phyloP scores from a whole-genome alignment of 2,888 invertebrate species.

The Polyommatus iphigenia region DNA sequence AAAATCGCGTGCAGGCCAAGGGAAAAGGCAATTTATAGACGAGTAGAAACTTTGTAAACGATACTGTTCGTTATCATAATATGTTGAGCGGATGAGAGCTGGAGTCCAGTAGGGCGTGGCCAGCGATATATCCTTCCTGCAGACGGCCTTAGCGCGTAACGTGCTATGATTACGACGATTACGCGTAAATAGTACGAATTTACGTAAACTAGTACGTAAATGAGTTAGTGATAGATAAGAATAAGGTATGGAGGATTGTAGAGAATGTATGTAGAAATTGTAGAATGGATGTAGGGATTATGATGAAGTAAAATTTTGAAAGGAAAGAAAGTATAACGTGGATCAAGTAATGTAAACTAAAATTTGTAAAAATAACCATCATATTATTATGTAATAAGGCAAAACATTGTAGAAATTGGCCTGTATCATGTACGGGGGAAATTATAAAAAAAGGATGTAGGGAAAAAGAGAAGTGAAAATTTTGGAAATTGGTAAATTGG shows the following conservation, averaged over 20 bases:
- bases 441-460: too few relatives aligned
- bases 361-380: too few relatives aligned
- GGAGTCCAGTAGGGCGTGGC: conserved; percentile 22
- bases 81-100: conserved; percentile 27
- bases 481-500: too few relatives aligned
- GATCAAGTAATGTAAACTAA: too few relatives aligned
- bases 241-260: neutral
- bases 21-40: conserved; percentile 20
- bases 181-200: neutral
- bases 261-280: neutral
- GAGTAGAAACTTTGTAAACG: conserved; percentile 28
- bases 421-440: too few relatives aligned
- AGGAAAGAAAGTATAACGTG: too few relatives aligned
- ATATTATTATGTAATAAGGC: too few relatives aligned
- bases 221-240: neutral
- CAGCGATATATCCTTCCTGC: conserved; percentile 29
- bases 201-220: neutral
- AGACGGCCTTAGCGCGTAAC: conserved; percentile 18
- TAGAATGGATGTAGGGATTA: too few relatives aligned
- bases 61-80: conserved; percentile 27
- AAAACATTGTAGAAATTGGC: too few relatives aligned
- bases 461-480: too few relatives aligned
- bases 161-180: neutral
- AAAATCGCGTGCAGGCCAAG: conserved; percentile 12
- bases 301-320: too few relatives aligned